Conservation (phyloP, 2,888 invertebrate genomes). For the Lampropteryx suffumata region DNA sequence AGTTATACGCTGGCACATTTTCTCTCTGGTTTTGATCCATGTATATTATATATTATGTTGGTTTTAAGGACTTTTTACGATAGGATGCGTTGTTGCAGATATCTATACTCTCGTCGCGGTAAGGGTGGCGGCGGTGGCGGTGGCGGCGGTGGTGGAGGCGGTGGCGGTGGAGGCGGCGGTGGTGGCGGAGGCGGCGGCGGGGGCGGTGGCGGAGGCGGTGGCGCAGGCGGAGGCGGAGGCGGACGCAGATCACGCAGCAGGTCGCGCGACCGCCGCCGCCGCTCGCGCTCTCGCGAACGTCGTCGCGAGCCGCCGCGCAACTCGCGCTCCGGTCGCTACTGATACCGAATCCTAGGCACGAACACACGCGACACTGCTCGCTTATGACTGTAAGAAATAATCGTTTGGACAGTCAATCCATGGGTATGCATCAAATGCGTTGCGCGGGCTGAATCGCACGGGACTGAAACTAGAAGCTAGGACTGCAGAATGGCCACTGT, state of each 20-base stretch:
- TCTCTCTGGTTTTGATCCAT: no score
- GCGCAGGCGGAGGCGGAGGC: conserved; percentile 27
- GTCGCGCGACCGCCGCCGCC: conserved; percentile 79
- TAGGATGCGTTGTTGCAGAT: conserved; percentile 68
- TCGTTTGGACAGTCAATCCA: no score
- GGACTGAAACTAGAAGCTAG: no score
- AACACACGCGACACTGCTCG: conserved; percentile 8
- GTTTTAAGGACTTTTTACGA: no score
- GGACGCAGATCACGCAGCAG: conserved; percentile 64
- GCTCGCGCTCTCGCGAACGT: conserved; percentile 83
- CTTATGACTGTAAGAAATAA: background rate
- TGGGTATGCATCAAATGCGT: no score
- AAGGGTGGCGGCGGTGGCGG: conserved; percentile 51
- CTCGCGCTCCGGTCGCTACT: conserved; percentile 82
- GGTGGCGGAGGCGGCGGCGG: conserved; percentile 70
- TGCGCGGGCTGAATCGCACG: no score
- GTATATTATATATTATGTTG: no score
- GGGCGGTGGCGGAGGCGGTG: conserved; percentile 60
- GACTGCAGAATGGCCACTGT: no score
- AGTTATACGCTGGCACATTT: no score
- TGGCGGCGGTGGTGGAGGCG: conserved; percentile 45
- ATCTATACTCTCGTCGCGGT: conserved; percentile 87
- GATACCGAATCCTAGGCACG: conserved; percentile 31
- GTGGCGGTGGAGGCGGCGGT: conserved; percentile 80
- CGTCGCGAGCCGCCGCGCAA: conserved; percentile 79